Base-by-base conservation (phyloP, 2,888 invertebrate genomes). In the Lampropteryx suffumata region DNA sequence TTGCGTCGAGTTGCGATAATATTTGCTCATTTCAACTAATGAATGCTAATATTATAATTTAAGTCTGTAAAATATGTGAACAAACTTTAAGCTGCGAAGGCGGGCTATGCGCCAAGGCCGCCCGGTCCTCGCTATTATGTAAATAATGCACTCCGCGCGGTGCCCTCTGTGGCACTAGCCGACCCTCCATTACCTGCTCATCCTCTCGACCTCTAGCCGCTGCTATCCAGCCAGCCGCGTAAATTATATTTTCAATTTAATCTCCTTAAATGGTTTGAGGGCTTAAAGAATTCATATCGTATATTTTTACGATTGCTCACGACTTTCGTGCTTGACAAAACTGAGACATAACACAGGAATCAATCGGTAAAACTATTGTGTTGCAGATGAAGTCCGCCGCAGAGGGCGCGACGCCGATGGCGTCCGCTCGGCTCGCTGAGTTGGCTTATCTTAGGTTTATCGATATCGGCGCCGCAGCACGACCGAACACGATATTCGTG, bases 71-170 rank as follows among this genome's bases (percentile, higher is more conserved):
- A 17, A 61, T 62, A 61, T 51, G 64, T 50, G 62, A 61, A 62
- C 61, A 48, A 63, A 63, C 62, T 62, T 59, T 57, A 67, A 64
- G 59, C 58, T 59, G 60, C 66, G 59, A 60, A 69, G 66, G 62
- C 69, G 65, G 21, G 70, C 64, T 64, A 66, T 62, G 67, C 71
- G 62, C 77, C 83, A 84, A 85, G 85, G 84, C 64, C 84, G 76
- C 64, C 80, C 75, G 73, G 81, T 83, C 73, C 64, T 70, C 65
- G 74, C 75, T 77, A 78, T 84, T 83, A 84, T 83, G 82, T 84
- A 84, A 84, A 85, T 84, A 82, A 75, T 76, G 73, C 73, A 71
- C 61, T 69, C 65, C 56, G 64, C 65, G 66, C 58, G 35, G 60
- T 68, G 69, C 65, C 65, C 66, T 66, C 65, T 58, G 47, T 47